Conservation (phyloP, 1,140 invertebrate species). For the Drosophila sturtevanti region DNA sequence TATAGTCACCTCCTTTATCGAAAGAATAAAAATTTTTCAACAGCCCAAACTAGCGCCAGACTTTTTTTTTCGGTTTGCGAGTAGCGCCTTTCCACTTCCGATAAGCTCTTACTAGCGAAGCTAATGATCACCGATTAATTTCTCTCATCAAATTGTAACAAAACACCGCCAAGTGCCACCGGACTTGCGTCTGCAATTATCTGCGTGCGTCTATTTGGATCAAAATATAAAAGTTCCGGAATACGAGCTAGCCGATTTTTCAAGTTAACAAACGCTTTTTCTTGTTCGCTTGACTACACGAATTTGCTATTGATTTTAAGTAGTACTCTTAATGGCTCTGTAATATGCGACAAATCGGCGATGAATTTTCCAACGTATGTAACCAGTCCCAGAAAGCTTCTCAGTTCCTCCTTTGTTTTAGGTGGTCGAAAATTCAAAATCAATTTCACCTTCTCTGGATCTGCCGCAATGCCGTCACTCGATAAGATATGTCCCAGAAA, state of each 20-base stretch:
- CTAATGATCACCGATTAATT: constrained; percentile 17
- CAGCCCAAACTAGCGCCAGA: too few species aligned
- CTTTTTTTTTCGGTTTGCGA: too few species aligned
- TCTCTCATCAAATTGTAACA: constrained; percentile 43
- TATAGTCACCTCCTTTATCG: too few species aligned
- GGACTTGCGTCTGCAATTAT: constrained; percentile 66
- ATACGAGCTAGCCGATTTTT: constrained; percentile 32
- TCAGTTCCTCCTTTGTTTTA: constrained; percentile 56
- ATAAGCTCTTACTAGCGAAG: constrained; percentile 70
- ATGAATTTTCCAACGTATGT: constrained; percentile 74
- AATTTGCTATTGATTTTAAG: too few species aligned
- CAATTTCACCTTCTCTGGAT: constrained; percentile 37
- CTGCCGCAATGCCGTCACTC: constrained; percentile 27
- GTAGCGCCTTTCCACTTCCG: constrained; percentile 78
- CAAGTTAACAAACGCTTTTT: constrained; percentile 29
- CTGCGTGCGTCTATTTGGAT: constrained; percentile 29
- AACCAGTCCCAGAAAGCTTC: constrained; percentile 73
- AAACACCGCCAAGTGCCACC: constrained; percentile 56
- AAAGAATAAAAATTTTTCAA: too few species aligned
- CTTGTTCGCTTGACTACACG: constrained; percentile 28
- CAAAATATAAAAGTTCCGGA: constrained; percentile 34
- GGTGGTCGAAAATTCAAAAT: constrained; percentile 36
- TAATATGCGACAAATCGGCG: constrained; percentile 39
- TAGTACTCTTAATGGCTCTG: constrained; percentile 30
- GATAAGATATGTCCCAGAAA: too few species aligned